Conservation (phyloP, 2,888 invertebrate genomes). For the Epirrhoe tristata region DNA sequence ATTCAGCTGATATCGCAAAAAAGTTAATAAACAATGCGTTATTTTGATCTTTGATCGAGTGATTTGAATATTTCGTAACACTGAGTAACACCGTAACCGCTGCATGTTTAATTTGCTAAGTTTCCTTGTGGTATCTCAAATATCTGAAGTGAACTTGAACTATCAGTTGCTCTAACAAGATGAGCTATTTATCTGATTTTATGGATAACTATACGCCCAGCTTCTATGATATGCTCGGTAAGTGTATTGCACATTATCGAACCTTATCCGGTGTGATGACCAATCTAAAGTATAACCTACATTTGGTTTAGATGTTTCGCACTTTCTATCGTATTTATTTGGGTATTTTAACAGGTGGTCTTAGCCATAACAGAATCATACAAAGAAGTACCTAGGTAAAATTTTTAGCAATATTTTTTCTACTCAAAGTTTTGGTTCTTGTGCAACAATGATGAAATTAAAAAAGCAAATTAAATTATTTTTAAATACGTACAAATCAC, state of each 20-base stretch:
- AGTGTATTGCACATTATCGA: conserved; percentile 52
- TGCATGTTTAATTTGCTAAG: conserved; percentile 8
- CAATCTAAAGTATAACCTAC: not conserved
- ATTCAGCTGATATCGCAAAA: conserved; percentile 50
- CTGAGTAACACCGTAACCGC: conserved; percentile 4
- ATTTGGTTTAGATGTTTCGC: not conserved
- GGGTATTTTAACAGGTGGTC: not conserved
- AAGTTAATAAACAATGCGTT: conserved; percentile 53
- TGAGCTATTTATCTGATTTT: conserved; percentile 71
- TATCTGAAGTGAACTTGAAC: conserved; percentile 8
- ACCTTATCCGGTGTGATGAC: conserved; percentile 8
- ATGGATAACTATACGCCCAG: conserved; percentile 74
- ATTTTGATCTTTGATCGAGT: conserved; percentile 48
- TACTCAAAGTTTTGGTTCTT: too few species aligned
- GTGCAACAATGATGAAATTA: too few species aligned
- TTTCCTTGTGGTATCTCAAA: not conserved
- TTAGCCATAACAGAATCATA: too few species aligned
- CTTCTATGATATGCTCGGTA: conserved; percentile 76
- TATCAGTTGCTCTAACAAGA: conserved; percentile 44
- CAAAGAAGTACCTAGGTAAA: too few species aligned
- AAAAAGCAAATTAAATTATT: too few species aligned
- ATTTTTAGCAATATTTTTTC: too few species aligned
- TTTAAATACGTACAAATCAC: not conserved
- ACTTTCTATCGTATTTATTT: not conserved
- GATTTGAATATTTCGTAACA: conserved; percentile 30